Evolutionary conservation across 2,797 vertebrate genomes (phyloP).

Genomic region (Pangasius larnaudii): DNA sequence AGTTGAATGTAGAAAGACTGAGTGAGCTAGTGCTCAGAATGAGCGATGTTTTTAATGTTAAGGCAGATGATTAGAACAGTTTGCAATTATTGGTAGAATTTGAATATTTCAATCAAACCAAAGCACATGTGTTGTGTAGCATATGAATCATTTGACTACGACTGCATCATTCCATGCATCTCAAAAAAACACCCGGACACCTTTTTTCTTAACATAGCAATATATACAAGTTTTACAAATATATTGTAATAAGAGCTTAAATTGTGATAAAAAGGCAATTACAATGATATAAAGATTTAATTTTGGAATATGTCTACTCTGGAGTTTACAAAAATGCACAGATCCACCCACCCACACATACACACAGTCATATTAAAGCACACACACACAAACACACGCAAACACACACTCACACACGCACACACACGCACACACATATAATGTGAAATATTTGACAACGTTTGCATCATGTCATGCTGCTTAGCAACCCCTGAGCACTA

Average conservation of each 20-base stretch:
- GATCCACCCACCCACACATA: background rate
- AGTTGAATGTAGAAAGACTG: background rate
- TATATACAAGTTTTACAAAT: background rate
- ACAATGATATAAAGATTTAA: background rate
- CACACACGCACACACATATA: constrained; percentile 37
- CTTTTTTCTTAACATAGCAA: background rate
- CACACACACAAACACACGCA: constrained; percentile 10
- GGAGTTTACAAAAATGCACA: background rate
- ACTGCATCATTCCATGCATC: background rate
- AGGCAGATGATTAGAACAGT: background rate
- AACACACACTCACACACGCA: background rate
- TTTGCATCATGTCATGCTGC: constrained; percentile 58
- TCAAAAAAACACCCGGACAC: too few relatives aligned
- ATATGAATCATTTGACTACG: background rate
- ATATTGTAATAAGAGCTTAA: background rate
- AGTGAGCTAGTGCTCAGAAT: background rate
- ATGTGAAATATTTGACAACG: constrained; percentile 53
- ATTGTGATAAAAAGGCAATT: background rate
- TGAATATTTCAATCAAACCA: background rate
- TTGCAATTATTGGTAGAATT: background rate
- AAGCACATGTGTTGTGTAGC: background rate
- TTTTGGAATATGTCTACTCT: too few relatives aligned
- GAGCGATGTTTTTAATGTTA: background rate
- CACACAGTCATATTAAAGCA: background rate
- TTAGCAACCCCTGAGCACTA: constrained; percentile 50